Base-by-base conservation (phyloP, 2,888 invertebrate species). In the Plagodis pulveraria region DNA sequence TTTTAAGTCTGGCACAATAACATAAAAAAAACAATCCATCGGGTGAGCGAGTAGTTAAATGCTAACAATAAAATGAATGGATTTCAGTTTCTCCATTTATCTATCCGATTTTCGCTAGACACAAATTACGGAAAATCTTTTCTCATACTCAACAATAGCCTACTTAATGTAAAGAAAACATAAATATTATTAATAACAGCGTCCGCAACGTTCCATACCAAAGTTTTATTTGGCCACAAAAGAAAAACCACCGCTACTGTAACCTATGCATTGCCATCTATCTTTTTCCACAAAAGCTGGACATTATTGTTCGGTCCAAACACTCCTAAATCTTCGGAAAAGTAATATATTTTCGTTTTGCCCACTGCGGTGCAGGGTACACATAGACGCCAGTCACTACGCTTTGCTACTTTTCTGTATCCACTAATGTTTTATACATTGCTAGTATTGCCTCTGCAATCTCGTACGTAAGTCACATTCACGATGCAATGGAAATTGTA, bases 281-380 rank as follows among this genome's bases (percentile, higher is more conserved):
- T 93, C 93, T 93, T 90, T 91, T 90, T 91, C 91, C 90, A 93
- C 93, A 93, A 93, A 93, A 92, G 93, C 93, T 85, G 93, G 93
- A 93, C 93, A 93, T 93, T 93, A 93, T 93, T 93, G 93, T 93
- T 91, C 91, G 93, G 93, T 93, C 93, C 92, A 92, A 93, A 92
- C 92, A 91, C 91, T 91, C 91, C 85, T 93, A 93, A 93, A 93
- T 93, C 93, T 93, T 91, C 89, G 89, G 88, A 88, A 91, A 89
- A 93, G 93, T 91, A 92, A 93, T 93, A 93, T 93, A 93, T 93
- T 91, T 93, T 93, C 93, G 91, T 93, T 93, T 93, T 93, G 90
- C 89, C 86, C 91, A 87, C 84, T 89, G 91, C 85, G 90, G 92
- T 88, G 86, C 80, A 81, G 81, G 61, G 62, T 66, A 69, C 65